Evolutionary conservation across 1,140 invertebrate genomes (phyloP).

Genomic region (Chrysoperla carnea): DNA sequence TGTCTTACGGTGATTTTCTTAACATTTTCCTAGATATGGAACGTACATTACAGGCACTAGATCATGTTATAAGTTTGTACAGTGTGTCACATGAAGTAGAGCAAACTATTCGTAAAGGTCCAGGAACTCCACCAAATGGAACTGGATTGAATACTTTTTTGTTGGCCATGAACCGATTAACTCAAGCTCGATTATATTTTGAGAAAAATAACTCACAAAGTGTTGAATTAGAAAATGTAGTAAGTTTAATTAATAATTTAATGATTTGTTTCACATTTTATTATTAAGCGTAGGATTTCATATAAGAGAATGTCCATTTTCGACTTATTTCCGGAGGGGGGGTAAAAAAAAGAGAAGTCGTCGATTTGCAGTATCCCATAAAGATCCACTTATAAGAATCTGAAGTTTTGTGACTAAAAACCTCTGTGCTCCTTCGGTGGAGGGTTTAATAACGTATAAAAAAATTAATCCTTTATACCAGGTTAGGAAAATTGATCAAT

Average conservation of each 20-base stretch:
- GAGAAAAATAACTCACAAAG: constrained; percentile 84
- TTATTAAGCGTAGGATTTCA: no score
- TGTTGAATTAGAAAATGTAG: constrained; percentile 84
- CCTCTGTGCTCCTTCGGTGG: no score
- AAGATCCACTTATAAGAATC: no score
- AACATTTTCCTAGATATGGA: constrained; percentile 44
- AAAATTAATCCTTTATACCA: no score
- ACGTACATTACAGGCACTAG: constrained; percentile 57
- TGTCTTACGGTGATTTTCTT: neutral
- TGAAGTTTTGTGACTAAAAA: no score
- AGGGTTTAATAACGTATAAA: no score
- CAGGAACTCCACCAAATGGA: constrained; percentile 22
- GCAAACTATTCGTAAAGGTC: constrained; percentile 57
- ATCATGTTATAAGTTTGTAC: constrained; percentile 80
- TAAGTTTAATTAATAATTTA: constrained; percentile 32
- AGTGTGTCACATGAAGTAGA: constrained; percentile 76
- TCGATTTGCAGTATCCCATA: no score
- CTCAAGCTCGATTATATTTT: constrained; percentile 81
- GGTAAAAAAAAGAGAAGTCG: no score
- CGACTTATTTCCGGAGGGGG: no score
- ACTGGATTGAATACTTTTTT: constrained; percentile 53
- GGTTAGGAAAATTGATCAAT: no score
- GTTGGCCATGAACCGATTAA: constrained; percentile 66
- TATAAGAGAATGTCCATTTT: no score
- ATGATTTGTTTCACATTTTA: neutral